These are phyloP conservation scores for Busseola fusca DNA, from an alignment of 2,888 invertebrate genomes.

Conservation along the genomic window DNA sequence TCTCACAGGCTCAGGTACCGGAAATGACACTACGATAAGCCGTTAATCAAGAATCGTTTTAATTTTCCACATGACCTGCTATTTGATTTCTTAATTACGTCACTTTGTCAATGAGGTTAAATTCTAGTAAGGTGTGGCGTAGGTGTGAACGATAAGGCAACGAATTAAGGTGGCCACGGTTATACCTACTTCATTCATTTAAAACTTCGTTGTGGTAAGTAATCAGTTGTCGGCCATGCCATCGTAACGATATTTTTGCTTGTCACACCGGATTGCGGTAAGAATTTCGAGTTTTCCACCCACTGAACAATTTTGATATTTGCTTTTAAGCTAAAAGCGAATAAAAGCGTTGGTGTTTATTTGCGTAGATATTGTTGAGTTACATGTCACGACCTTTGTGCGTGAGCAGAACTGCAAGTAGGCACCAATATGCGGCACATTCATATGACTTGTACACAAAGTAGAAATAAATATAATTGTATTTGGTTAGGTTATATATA, in stretches of 20 bases:
- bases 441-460: constrained; percentile 1
- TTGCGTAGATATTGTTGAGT: constrained; percentile 35
- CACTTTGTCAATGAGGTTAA: constrained; percentile 43
- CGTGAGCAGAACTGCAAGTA: constrained; percentile 21
- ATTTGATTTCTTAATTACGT: constrained; percentile 32
- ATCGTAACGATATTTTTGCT: constrained; percentile 28
- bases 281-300: constrained; percentile 31
- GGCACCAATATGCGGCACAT: neutral
- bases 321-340: constrained; percentile 33
- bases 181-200: constrained; percentile 12
- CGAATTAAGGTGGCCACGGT: constrained; percentile 12
- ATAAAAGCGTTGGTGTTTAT: constrained; percentile 24
- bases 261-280: constrained; percentile 44
- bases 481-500: neutral
- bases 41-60: constrained; percentile 8
- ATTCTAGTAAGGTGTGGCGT: constrained; percentile 33
- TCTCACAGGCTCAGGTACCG: constrained; percentile 15
- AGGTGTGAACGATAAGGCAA: constrained; percentile 37
- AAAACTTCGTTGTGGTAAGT: constrained; percentile 19
- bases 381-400: constrained; percentile 13
- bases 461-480: neutral
- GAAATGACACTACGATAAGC: constrained; percentile 16
- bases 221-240: constrained; percentile 27
- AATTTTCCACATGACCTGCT: constrained; percentile 5
- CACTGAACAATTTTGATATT: constrained; percentile 38